A percentile compares a stretch with the other conserved stretches of the same genome.
Evolutionary conservation across 2,113 vertebrate species (phyloP).

Genomic region (Eptesicus fuscus): DNA sequence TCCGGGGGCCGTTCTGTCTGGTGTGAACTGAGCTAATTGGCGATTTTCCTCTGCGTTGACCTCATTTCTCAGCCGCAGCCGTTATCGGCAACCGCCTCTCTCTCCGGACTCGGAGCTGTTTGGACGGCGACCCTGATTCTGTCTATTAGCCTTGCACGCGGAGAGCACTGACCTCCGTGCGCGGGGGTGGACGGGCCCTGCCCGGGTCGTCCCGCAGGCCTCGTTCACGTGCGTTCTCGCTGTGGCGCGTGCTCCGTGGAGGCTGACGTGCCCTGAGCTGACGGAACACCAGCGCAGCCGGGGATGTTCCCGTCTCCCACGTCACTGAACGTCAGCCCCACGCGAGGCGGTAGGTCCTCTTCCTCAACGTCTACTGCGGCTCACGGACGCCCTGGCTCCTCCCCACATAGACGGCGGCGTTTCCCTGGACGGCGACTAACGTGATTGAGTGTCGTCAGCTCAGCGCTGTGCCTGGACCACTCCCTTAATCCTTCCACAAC

Average conservation of each 20-base stretch:
- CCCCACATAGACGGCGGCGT: neutral
- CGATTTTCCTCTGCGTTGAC: conserved; percentile 43
- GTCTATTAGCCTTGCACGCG: conserved; percentile 39
- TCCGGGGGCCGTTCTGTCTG: too few relatives aligned
- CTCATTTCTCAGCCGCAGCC: conserved; percentile 24
- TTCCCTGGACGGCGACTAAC: neutral
- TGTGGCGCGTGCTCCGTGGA: neutral
- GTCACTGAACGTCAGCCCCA: neutral
- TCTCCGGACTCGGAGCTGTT: conserved; percentile 19
- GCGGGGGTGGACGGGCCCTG: too few relatives aligned
- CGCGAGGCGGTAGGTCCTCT: neutral
- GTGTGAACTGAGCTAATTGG: conserved; percentile 36
- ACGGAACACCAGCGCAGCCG: neutral
- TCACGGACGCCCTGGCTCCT: neutral
- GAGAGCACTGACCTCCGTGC: too few relatives aligned
- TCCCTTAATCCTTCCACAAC: neutral
- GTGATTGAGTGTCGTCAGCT: neutral
- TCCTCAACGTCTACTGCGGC: neutral
- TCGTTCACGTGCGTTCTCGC: neutral
- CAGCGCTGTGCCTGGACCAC: neutral
- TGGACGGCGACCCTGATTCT: conserved; percentile 46
- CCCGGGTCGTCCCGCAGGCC: neutral
- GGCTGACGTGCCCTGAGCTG: neutral
- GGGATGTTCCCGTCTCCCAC: neutral
- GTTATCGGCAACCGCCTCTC: conserved; percentile 18